Evolutionary conservation across 2,797 vertebrate genomes (phyloP), one percentile per base, ranked within the genome.

Genomic region (Anguilla megastoma): DNA sequence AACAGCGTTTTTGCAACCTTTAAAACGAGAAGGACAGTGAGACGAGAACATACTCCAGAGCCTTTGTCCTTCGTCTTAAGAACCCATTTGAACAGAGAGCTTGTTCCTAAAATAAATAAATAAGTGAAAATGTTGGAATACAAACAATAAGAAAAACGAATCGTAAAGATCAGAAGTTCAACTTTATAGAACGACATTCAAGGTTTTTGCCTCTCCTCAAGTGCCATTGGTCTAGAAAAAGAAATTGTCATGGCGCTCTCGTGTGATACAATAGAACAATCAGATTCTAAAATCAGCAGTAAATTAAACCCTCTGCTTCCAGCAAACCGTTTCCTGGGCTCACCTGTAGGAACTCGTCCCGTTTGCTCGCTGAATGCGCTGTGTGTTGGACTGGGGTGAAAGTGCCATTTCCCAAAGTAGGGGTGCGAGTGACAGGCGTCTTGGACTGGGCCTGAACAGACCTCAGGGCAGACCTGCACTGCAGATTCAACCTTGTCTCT

Each of bases 1-100:
- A 98, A 98, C 24, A 99, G 97, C 0, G 97, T 98, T 96, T 97
- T 97, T 89, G 98, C 98, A 93, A 98, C 96, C 98, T 99, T 94
- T 50, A 89, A 90, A 41, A 79, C 1, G 14, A 79, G 16, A 21
- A 83, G 27, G 7, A 2, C 6, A 24, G 36, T 30, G 69, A 74
- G 60, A 74, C 30, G 2, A 30, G 10, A n/a, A 27, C 9, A 10
- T 69, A 69, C 24, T 80, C 41, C 24, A 14, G 33, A 12, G 48
- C 18, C 9, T 21, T 79, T 3, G 36, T 79, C 33, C 30, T 79
- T 41, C 14, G 30, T 2, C n/a, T 36, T 30, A 30, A 21, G 18
- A 21, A 66, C 60, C 60, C 24, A 66, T 66, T 66, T 66, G 18
- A n/a, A 69, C 33, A 36, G 9, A 30, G 69, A 76, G 71, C 30